These are phyloP conservation scores for Myotis brandtii DNA, from an alignment of 2,113 vertebrate species.

Conservation along the genomic window DNA sequence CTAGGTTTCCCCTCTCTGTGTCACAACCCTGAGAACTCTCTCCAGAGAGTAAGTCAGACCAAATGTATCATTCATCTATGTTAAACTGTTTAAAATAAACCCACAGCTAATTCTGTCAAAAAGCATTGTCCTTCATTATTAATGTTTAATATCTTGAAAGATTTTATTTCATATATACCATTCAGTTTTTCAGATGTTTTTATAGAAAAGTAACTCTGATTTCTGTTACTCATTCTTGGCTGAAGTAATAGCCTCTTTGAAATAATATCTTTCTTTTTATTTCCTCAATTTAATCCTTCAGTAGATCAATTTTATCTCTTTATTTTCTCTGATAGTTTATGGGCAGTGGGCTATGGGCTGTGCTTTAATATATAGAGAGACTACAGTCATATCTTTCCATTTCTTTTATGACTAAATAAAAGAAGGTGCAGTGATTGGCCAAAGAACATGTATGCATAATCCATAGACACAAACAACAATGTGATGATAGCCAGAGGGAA, in stretches of 20 bases:
- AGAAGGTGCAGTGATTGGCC: not conserved
- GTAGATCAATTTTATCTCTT: not conserved
- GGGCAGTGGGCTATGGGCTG: not conserved
- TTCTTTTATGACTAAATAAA: not conserved
- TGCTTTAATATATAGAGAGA: not conserved
- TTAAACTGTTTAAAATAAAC: not conserved
- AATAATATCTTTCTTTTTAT: not conserved
- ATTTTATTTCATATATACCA: not conserved
- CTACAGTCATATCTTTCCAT: not conserved
- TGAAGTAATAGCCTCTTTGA: not conserved
- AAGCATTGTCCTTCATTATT: not conserved
- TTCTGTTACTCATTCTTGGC: not conserved
- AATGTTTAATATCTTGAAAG: not conserved
- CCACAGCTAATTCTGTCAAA: not conserved
- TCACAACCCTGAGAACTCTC: not conserved
- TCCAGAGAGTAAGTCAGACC: not conserved
- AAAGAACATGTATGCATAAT: not conserved
- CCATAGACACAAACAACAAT: not conserved
- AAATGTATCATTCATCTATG: not conserved
- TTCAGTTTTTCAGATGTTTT: constrained; percentile 11
- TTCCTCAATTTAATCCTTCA: not conserved
- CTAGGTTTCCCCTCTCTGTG: not conserved
- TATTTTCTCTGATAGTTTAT: not conserved
- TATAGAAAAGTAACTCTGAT: not conserved
- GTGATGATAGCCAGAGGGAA: not conserved